Percentiles rank a stretch among this genome's conserved stretches.
These are phyloP conservation scores for Luperina testacea DNA, from an alignment of 2,888 invertebrate genomes.

Conservation along the genomic window DNA sequence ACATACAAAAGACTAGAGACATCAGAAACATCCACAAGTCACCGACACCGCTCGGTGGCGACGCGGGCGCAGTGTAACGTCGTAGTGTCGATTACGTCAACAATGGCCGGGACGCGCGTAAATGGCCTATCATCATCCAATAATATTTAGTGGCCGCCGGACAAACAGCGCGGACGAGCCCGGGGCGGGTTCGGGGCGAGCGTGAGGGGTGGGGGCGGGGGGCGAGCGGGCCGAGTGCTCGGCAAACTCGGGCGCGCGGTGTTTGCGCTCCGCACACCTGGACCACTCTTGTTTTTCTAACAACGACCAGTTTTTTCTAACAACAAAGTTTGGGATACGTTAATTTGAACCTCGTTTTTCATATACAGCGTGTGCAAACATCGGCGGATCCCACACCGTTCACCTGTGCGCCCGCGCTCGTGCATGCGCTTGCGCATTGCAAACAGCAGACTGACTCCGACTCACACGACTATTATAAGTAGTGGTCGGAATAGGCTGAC, in stretches of 20 bases:
- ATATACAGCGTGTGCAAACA: constrained; percentile 77
- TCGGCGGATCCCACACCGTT: constrained; percentile 31
- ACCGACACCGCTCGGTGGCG: neutral
- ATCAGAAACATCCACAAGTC: neutral
- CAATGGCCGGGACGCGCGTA: constrained; percentile 76
- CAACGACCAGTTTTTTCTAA: constrained; percentile 75
- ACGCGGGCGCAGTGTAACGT: constrained; percentile 23
- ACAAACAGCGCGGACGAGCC: constrained; percentile 49
- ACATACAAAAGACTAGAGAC: neutral
- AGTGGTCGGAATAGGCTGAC: too few relatives aligned
- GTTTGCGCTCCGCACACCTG: constrained; percentile 72
- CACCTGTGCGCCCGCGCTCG: constrained; percentile 31
- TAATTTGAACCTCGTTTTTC: constrained; percentile 81
- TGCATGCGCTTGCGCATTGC: neutral
- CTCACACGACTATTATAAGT: constrained; percentile 3
- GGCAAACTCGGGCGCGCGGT: constrained; percentile 68
- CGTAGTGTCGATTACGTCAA: constrained; percentile 68
- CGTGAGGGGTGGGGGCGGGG: neutral
- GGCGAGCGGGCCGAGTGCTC: constrained; percentile 64
- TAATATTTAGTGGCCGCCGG: constrained; percentile 77
- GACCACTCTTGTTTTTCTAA: constrained; percentile 79
- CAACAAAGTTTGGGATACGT: constrained; percentile 76
- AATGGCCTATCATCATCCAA: constrained; percentile 84
- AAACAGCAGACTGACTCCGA: neutral
- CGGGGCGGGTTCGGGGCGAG: neutral